Percentiles rank a stretch among this genome's conserved stretches.
phyloP scores from a whole-genome alignment of 1,140 invertebrate genomes.

The Geopemphigus sp. region DNA sequence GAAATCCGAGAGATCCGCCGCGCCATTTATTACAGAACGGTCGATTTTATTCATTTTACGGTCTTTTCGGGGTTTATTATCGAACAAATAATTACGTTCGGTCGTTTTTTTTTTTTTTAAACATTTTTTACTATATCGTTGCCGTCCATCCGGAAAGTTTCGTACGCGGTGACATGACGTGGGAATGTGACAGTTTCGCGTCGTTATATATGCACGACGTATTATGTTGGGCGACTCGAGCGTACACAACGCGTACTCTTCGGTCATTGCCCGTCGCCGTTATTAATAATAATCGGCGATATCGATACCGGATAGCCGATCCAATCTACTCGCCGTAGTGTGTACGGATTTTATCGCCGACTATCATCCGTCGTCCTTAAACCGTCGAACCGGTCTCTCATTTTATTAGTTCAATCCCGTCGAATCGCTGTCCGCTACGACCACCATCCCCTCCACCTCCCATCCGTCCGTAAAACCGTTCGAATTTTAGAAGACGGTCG shows the following conservation, averaged over 20 bases:
- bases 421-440: no score
- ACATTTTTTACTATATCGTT: no score
- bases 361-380: background rate
- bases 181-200: background rate
- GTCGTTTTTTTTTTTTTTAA: no score
- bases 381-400: background rate
- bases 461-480: no score
- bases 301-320: background rate
- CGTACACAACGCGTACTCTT: background rate
- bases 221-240: background rate
- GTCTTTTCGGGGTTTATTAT: no score
- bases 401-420: background rate
- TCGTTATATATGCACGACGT: background rate
- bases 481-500: no score
- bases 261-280: background rate
- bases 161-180: background rate
- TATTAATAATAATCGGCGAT: background rate
- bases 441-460: no score
- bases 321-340: background rate
- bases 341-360: background rate
- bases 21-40: no score
- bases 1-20: no score
- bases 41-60: no score
- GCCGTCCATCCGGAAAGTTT: no score
- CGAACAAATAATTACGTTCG: no score